Conservation (phyloP, 1,140 invertebrate genomes). For the Drosophila albomicans region DNA sequence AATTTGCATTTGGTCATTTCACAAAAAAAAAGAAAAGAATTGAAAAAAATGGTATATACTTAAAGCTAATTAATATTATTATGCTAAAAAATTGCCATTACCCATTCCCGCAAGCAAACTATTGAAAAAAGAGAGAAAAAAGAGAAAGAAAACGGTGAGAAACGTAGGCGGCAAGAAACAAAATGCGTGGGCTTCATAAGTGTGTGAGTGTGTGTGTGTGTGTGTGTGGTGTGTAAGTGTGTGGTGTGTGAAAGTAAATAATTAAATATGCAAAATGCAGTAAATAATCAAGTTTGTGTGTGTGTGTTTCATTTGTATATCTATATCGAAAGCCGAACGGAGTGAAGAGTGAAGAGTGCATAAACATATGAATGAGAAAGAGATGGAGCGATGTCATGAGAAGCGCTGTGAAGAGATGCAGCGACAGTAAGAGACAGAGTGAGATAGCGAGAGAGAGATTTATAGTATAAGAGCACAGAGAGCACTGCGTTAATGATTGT, state of each 20-base stretch:
- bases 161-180: constrained; percentile 42
- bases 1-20: neutral
- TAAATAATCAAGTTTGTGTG: neutral
- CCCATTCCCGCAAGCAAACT: constrained; percentile 77
- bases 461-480: constrained; percentile 14
- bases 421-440: constrained; percentile 24
- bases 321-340: constrained; percentile 26
- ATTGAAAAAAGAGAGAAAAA: constrained; percentile 61
- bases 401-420: constrained; percentile 13
- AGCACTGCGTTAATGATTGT: constrained; percentile 18
- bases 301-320: neutral
- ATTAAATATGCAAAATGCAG: constrained; percentile 24
- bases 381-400: neutral
- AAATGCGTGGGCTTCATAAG: constrained; percentile 31
- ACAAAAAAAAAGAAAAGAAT: too few species aligned
- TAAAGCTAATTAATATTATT: constrained; percentile 26
- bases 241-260: constrained; percentile 2
- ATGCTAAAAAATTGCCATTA: constrained; percentile 66
- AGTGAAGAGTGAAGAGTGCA: constrained; percentile 28
- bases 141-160: constrained; percentile 52
- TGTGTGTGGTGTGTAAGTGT: neutral
- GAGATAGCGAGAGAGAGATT: constrained; percentile 9
- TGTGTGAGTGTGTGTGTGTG: constrained; percentile 1
- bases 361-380: constrained; percentile 1
- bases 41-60: constrained; percentile 11